These are phyloP conservation scores for Drosophila fulvimacula DNA, from an alignment of 2,888 invertebrate species.

Conservation along the genomic window DNA sequence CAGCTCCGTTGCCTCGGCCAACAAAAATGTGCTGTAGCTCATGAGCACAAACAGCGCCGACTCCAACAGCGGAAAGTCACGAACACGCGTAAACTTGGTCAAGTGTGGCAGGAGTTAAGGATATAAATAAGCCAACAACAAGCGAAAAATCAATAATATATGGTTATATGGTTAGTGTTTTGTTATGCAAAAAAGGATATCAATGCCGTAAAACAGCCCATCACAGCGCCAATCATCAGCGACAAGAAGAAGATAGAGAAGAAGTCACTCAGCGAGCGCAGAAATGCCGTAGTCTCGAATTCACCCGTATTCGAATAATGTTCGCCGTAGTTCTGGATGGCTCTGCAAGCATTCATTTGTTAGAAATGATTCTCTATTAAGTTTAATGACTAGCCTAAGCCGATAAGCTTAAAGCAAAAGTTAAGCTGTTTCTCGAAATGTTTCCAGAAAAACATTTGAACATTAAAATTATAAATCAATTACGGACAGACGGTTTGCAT, in stretches of 20 bases:
- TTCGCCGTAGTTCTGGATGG: conserved; percentile 94
- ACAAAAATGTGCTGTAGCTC: conserved; percentile 98
- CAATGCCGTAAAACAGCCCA: conserved; percentile 97
- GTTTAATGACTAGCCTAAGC: background rate
- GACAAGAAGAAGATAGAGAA: conserved; percentile 96
- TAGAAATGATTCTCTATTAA: too few relatives aligned
- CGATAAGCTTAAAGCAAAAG: background rate
- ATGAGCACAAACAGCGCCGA: conserved; percentile 98
- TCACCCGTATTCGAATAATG: conserved; percentile 93
- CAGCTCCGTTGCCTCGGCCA: conserved; percentile 97
- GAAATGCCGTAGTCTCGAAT: conserved; percentile 95
- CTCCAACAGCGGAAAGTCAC: conserved; percentile 97
- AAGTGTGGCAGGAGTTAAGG: conserved; percentile 86
- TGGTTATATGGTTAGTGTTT: background rate
- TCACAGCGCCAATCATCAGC: conserved; percentile 94
- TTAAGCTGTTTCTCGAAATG: background rate
- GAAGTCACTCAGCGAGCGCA: conserved; percentile 95
- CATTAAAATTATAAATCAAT: background rate
- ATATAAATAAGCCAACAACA: conserved; percentile 28
- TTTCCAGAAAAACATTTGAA: background rate
- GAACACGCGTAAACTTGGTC: conserved; percentile 97
- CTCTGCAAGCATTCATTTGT: conserved; percentile 85
- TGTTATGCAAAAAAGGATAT: conserved; percentile 91
- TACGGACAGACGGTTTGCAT: background rate
- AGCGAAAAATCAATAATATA: background rate